Conservation (phyloP, 2,113 vertebrate species). For the Bothrops jararaca region DNA sequence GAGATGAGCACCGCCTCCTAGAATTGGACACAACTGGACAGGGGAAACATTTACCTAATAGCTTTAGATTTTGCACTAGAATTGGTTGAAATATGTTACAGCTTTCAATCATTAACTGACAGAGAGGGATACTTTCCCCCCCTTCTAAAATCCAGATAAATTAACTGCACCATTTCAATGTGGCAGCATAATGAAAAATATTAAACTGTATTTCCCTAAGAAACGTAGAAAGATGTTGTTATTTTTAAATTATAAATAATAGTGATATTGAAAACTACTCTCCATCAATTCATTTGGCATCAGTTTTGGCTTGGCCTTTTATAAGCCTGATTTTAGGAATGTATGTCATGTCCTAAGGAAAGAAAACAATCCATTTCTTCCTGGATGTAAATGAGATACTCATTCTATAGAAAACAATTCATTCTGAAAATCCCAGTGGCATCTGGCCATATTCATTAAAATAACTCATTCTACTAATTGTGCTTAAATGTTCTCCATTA, state of each 20-base stretch:
- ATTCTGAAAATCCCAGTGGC: neutral
- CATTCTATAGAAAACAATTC: neutral
- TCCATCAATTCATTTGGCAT: neutral
- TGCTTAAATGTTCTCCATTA: neutral
- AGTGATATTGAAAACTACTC: neutral
- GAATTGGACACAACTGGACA: neutral
- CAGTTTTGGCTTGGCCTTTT: neutral
- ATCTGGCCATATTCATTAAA: neutral
- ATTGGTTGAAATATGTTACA: neutral
- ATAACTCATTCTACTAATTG: neutral
- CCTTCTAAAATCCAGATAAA: neutral
- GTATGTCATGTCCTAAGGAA: neutral
- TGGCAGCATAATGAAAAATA: neutral
- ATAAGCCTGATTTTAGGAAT: neutral
- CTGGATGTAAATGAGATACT: neutral
- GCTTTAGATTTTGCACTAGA: neutral
- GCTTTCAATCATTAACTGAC: neutral
- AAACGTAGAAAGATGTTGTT: neutral
- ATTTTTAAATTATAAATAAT: neutral
- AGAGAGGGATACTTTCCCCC: neutral
- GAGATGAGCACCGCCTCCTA: neutral
- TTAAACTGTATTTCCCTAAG: neutral
- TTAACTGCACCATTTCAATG: too few species aligned
- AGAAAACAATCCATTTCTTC: neutral
- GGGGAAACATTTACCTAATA: neutral